A percentile compares a stretch with the other conserved stretches of the same genome.
These are phyloP conservation scores for Falco peregrinus DNA, from an alignment of 2,797 vertebrate species.

Conservation along the genomic window DNA sequence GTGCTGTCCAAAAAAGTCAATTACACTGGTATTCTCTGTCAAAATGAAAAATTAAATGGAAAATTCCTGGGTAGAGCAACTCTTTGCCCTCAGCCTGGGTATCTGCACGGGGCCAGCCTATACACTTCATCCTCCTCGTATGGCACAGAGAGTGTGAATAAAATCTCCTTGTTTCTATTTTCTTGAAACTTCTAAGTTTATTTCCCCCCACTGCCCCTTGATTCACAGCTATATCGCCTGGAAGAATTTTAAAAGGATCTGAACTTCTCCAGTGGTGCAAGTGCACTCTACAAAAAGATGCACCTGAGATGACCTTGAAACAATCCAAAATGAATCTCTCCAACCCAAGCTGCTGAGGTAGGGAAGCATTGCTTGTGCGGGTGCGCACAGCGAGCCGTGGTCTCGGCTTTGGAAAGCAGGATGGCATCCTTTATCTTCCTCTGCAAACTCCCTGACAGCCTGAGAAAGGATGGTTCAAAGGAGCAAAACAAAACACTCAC, in stretches of 20 bases:
- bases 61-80: background rate
- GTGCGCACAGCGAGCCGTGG: rapidly evolving
- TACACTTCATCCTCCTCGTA: background rate
- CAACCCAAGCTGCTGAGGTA: rapidly evolving
- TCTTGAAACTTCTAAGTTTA: background rate
- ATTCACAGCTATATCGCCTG: background rate
- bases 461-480: constrained; percentile 9
- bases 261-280: background rate
- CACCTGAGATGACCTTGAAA: constrained; percentile 21
- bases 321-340: background rate
- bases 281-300: background rate
- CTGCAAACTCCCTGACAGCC: background rate
- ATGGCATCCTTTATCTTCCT: background rate
- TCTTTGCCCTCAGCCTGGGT: background rate
- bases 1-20: background rate
- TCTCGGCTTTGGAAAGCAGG: background rate
- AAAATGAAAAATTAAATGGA: background rate
- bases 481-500: constrained; percentile 42
- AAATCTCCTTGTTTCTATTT: background rate
- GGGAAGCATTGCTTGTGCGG: background rate
- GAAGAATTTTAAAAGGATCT: background rate
- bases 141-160: background rate
- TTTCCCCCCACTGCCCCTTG: background rate
- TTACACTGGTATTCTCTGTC: background rate
- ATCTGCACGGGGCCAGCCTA: background rate